Base-by-base conservation (phyloP, 2,888 invertebrate species). In the Lithophane socia region DNA sequence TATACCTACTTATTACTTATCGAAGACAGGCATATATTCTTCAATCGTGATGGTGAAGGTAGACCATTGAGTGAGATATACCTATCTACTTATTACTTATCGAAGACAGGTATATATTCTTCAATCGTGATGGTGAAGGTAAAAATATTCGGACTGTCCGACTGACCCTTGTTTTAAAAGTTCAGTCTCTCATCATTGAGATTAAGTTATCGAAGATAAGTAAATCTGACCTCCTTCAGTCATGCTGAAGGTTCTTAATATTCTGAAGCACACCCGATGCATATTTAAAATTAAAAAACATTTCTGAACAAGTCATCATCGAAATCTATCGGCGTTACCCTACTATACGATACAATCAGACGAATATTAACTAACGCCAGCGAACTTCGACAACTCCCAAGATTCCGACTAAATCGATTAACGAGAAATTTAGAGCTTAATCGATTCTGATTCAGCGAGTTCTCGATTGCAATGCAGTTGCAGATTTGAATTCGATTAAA, bases 361-460 rank as follows among this genome's bases (percentile, higher is more conserved):
- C 84, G 84, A 87, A 85, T 90, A 90, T 91, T 89, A 84, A 84
- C 84, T 84, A 84, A 84, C 82, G 78, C 73, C 60, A 79, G 58
- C 80, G 44, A 88, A 83, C 84, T 82, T 84, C 80, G 73, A 77
- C 75, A 75, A 82, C 79, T 74, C 79, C 75, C 79, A 84, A 88
- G 82, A 88, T 84, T 79, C 82, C 66, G 77, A 80, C 81, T 87
- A 86, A 92, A 92, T 92, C 93, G 91, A 93, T 94, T 90, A 93
- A 92, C 91, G 91, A 85, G 91, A 92, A 93, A 92, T 92, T 91
- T 89, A 90, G 90, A 91, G 91, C 86, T 92, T 93, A 94, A 94
- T 94, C 94, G 93, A 93, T 93, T 94, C 93, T 90, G 92, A 94
- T 92, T 94, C 91, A 92, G 91, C 91, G 86, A 90, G 90, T 90